Conservation (phyloP, 2,888 invertebrate species). For the Ormia ochracea region DNA sequence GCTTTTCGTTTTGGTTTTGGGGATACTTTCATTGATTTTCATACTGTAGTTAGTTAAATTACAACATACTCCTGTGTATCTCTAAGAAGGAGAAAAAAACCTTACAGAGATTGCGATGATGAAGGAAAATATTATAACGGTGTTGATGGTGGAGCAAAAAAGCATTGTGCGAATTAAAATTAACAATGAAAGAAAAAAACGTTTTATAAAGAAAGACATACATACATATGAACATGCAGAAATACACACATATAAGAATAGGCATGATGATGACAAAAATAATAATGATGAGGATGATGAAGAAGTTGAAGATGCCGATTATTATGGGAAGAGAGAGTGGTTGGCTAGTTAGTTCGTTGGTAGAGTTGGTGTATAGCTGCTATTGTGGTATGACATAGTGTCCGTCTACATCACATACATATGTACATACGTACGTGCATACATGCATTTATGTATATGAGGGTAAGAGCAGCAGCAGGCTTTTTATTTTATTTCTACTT, state of each 20-base stretch:
- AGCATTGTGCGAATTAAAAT: conserved; percentile 17
- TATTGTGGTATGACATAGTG: conserved; percentile 27
- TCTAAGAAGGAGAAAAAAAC: conserved; percentile 13
- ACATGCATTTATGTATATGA: conserved; percentile 5
- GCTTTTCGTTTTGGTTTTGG: conserved; percentile 47
- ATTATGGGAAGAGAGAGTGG: conserved; percentile 56
- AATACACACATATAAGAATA: too few relatives aligned
- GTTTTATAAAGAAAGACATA: conserved; percentile 23
- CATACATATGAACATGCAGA: too few relatives aligned
- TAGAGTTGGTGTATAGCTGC: conserved; percentile 13
- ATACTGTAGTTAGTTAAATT: conserved; percentile 42
- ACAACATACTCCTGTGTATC: conserved; percentile 47
- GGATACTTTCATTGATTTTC: conserved; percentile 62
- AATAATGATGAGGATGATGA: background rate
- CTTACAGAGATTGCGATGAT: conserved; percentile 28
- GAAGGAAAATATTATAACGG: conserved; percentile 53
- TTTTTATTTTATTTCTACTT: background rate
- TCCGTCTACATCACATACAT: background rate
- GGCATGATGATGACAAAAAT: conserved; percentile 10
- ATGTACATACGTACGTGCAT: background rate
- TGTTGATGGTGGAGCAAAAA: conserved; percentile 52
- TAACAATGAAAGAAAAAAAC: conserved; percentile 19
- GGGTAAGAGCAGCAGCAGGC: conserved; percentile 49
- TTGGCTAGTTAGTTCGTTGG: conserved; percentile 19
- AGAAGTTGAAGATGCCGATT: conserved; percentile 15